These are phyloP conservation scores for Leucoma salicis DNA, from an alignment of 2,888 invertebrate species.

Conservation along the genomic window DNA sequence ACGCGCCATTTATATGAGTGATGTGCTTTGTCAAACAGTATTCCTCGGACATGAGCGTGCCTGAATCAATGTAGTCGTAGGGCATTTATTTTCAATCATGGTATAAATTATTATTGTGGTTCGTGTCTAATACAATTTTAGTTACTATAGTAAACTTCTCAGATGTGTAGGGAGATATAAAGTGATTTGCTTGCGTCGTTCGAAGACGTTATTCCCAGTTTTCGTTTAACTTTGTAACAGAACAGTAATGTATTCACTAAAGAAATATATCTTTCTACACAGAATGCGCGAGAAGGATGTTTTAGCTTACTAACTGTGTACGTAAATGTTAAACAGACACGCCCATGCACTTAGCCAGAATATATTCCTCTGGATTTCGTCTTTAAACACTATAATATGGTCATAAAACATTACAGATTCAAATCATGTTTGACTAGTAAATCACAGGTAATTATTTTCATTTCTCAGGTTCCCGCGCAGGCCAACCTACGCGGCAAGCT, in stretches of 20 bases:
- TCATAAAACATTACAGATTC: conserved; percentile 36
- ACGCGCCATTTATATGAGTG: conserved; percentile 47
- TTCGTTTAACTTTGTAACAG: not conserved
- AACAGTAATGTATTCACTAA: not conserved
- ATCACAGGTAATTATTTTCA: conserved; percentile 73
- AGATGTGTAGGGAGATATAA: too few species aligned
- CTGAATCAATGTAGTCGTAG: not conserved
- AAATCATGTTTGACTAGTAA: conserved; percentile 43
- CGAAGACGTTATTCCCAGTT: not conserved
- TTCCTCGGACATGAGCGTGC: conserved; percentile 15
- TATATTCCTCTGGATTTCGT: conserved; percentile 23
- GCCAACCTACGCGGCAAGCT: conserved; percentile 51
- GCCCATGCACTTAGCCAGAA: conserved; percentile 30
- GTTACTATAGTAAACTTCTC: too few species aligned
- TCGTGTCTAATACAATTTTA: too few species aligned
- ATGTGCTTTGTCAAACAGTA: conserved; percentile 45
- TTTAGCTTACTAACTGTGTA: conserved; percentile 7
- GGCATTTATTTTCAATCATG: too few species aligned
- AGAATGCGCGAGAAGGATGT: conserved; percentile 4
- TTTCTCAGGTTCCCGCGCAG: conserved; percentile 63
- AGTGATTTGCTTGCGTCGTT: not conserved
- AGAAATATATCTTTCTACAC: not conserved
- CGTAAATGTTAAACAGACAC: conserved; percentile 22
- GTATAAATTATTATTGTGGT: too few species aligned
- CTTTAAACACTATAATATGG: conserved; percentile 17